Conservation (phyloP, 2,113 vertebrate genomes). For the Abramis brama region DNA sequence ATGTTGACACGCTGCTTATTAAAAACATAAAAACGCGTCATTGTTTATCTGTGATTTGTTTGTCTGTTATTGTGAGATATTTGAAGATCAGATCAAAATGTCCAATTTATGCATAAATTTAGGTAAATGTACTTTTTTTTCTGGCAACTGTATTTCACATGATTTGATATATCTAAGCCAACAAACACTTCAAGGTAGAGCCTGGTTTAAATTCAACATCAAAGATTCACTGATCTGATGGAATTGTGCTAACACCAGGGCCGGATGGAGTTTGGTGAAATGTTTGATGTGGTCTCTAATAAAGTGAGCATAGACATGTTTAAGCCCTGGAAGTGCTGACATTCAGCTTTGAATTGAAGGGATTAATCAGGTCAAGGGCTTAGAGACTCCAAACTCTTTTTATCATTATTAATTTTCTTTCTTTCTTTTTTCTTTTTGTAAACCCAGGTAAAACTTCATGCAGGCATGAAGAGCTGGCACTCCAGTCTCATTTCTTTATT, state of each 20-base stretch:
- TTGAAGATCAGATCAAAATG: neutral
- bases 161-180: neutral
- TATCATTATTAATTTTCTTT: neutral
- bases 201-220: constrained; percentile 46
- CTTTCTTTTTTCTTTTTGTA: neutral
- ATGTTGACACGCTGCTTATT: neutral
- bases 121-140: neutral
- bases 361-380: constrained; percentile 25
- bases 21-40: neutral
- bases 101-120: neutral
- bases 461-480: neutral
- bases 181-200: constrained; percentile 28
- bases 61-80: neutral
- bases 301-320: constrained; percentile 5
- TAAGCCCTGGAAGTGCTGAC: neutral
- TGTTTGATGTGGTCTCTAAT: constrained; percentile 37
- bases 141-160: neutral
- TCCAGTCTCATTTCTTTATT: neutral
- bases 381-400: neutral
- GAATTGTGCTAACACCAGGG: neutral
- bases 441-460: neutral
- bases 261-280: neutral
- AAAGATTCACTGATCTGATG: constrained; percentile 39
- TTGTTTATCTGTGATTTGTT: neutral
- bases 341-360: neutral